phyloP scores from a whole-genome alignment of 2,888 invertebrate species.

The Pachycephus smyrnensis region DNA sequence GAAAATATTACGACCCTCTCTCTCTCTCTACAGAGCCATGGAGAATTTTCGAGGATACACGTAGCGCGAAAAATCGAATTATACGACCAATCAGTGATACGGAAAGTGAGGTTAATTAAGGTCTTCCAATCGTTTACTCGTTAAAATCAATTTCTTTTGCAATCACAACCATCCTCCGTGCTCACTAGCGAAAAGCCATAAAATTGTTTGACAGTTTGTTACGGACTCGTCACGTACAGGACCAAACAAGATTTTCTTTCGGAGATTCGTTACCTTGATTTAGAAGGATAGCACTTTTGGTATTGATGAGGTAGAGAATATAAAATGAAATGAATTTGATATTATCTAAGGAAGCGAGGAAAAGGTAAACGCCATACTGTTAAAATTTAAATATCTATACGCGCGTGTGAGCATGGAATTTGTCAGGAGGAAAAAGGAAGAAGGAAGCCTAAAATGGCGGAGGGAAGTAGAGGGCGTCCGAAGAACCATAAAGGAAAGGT shows the following conservation, averaged over 20 bases:
- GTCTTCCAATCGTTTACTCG: neutral
- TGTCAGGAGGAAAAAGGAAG: neutral
- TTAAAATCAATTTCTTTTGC: neutral
- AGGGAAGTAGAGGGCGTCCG: neutral
- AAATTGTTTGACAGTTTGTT: neutral
- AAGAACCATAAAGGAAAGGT: neutral
- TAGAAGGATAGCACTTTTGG: neutral
- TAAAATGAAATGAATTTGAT: neutral
- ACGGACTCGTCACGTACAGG: neutral
- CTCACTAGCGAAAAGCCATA: neutral
- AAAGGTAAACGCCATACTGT: conserved; percentile 11
- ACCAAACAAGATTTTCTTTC: neutral
- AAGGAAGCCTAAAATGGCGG: neutral
- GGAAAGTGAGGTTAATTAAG: neutral
- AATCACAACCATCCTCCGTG: neutral
- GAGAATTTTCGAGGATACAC: neutral
- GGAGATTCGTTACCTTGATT: neutral
- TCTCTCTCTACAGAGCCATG: conserved; percentile 4
- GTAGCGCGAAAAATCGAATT: neutral
- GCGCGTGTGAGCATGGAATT: conserved; percentile 5
- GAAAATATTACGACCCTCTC: neutral
- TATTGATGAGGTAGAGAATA: neutral
- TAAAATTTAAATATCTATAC: conserved; percentile 17
- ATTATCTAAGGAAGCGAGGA: neutral
- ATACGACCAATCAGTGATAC: neutral